Conservation (phyloP, 2,888 invertebrate genomes). For the Epirrhoe tristata region DNA sequence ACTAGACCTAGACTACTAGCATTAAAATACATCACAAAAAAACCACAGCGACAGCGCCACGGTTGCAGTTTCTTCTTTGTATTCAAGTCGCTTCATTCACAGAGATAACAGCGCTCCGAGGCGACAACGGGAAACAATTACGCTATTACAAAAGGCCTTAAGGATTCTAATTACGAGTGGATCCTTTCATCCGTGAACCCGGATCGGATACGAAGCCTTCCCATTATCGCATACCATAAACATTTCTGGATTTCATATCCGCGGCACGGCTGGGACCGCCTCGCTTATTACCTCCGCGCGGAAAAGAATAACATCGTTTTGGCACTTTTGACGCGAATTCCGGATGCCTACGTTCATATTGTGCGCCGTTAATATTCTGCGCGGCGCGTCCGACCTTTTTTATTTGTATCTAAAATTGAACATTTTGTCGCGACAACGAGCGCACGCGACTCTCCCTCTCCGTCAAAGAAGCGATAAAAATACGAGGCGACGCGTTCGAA, state of each 20-base stretch:
- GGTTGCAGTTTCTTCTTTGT: slow-evolving; percentile 71
- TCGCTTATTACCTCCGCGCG: slow-evolving; percentile 81
- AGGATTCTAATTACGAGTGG: slow-evolving; percentile 78
- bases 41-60: slow-evolving; percentile 54
- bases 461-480: slow-evolving; percentile 78
- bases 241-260: slow-evolving; percentile 84
- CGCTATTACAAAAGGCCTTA: slow-evolving; percentile 77
- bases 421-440: slow-evolving; percentile 84
- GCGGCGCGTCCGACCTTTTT: slow-evolving; percentile 84
- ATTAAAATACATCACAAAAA: slow-evolving; percentile 60
- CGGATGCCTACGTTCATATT: slow-evolving; percentile 84
- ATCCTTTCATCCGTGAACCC: slow-evolving; percentile 73
- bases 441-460: slow-evolving; percentile 72
- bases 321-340: slow-evolving; percentile 83
- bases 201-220: slow-evolving; percentile 77
- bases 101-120: slow-evolving; percentile 71
- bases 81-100: slow-evolving; percentile 71
- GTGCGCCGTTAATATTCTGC: slow-evolving; percentile 84
- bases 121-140: slow-evolving; percentile 80
- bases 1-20: slow-evolving; percentile 52
- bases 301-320: slow-evolving; percentile 84
- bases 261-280: slow-evolving; percentile 76
- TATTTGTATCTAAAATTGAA: slow-evolving; percentile 86
- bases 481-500: slow-evolving; percentile 65
- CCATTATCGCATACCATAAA: slow-evolving; percentile 80